phyloP scores from a whole-genome alignment of 2,113 vertebrate genomes.

The Notarius lentiginosus region DNA sequence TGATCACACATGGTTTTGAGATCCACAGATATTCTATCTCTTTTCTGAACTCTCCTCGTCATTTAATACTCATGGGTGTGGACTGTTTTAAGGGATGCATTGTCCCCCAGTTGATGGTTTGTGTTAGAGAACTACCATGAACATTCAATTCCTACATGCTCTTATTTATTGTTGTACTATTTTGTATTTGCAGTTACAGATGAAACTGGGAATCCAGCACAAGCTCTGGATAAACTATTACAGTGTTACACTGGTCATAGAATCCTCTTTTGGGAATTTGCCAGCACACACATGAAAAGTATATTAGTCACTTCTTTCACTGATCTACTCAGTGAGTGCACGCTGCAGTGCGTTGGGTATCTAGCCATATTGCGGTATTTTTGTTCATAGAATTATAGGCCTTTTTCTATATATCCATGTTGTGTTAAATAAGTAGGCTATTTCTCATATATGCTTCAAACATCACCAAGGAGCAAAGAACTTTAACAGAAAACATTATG shows the following conservation, averaged over 20 bases:
- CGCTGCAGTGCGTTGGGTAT: not conserved
- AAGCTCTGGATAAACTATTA: not conserved
- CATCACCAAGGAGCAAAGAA: not conserved
- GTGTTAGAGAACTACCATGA: not conserved
- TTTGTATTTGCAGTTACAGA: conserved; percentile 5
- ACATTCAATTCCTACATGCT: not conserved
- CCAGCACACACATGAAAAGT: conserved; percentile 50
- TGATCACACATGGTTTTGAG: conserved; percentile 51
- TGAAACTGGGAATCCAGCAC: conserved; percentile 5
- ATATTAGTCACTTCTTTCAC: conserved; percentile 40
- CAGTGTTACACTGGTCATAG: not conserved
- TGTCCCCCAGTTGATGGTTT: not conserved
- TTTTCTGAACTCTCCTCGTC: conserved; percentile 33
- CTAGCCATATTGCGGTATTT: not conserved
- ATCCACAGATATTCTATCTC: conserved; percentile 40
- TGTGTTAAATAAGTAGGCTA: not conserved
- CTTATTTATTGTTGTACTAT: conserved; percentile 28
- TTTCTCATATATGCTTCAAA: not conserved
- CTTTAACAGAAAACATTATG: not conserved
- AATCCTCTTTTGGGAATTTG: conserved; percentile 34
- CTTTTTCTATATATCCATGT: not conserved
- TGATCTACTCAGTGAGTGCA: conserved; percentile 31
- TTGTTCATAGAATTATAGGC: conserved; percentile 11
- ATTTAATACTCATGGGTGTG: conserved; percentile 27
- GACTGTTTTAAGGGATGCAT: conserved; percentile 3